A percentile compares a stretch with the other conserved stretches of the same genome.
These are phyloP conservation scores for Odocoileus virginianus DNA, from an alignment of 2,113 vertebrate species.

Conservation along the genomic window DNA sequence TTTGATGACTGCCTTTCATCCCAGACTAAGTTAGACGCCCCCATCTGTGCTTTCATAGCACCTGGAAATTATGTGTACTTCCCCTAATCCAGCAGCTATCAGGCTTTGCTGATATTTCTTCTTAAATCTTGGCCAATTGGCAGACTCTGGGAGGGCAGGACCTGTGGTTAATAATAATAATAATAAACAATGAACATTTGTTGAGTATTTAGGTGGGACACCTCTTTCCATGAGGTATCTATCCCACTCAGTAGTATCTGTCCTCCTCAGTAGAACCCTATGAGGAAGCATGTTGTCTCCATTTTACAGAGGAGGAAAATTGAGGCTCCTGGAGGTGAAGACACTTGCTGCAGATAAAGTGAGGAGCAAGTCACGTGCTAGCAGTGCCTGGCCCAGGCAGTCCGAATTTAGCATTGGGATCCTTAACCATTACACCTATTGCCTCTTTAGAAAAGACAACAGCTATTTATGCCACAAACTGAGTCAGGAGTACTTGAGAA, in stretches of 20 bases:
- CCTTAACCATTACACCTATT: background rate
- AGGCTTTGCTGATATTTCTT: background rate
- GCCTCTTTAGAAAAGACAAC: background rate
- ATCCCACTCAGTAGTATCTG: background rate
- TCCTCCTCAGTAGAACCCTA: background rate
- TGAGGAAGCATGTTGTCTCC: background rate
- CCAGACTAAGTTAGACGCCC: background rate
- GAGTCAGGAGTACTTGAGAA: background rate
- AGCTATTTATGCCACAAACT: background rate
- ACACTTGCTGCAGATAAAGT: background rate
- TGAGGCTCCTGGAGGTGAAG: background rate
- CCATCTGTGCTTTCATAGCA: background rate
- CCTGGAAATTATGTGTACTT: background rate
- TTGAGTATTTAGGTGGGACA: background rate
- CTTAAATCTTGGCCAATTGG: background rate
- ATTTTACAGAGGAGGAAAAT: background rate
- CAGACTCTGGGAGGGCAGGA: background rate
- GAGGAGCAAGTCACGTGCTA: background rate
- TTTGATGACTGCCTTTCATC: background rate
- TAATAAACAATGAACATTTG: background rate
- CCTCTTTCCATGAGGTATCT: background rate
- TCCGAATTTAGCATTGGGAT: background rate
- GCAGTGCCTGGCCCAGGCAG: background rate
- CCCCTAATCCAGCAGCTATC: background rate
- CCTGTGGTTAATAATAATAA: background rate